These are phyloP conservation scores for Cirrhinus mrigala DNA, from an alignment of 2,797 vertebrate genomes.

Conservation along the genomic window DNA sequence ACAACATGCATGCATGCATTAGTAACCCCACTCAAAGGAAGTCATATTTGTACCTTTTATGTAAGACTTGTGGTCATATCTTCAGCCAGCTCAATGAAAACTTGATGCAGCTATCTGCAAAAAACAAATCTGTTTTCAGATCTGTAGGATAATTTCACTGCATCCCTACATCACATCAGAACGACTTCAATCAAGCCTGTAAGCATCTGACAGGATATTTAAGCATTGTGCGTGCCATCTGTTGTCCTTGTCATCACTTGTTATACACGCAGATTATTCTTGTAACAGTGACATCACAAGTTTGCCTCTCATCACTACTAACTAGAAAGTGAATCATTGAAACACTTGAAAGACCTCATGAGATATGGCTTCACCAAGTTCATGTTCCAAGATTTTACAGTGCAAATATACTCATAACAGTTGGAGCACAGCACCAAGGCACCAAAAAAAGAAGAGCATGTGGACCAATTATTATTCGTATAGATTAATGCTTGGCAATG, in stretches of 20 bases:
- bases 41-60: slow-evolving; percentile 7
- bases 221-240: slow-evolving; percentile 17
- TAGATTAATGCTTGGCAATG: slow-evolving; percentile 68
- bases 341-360: slow-evolving; percentile 1
- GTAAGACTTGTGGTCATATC: background rate
- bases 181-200: slow-evolving; percentile 33
- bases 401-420: slow-evolving; percentile 24
- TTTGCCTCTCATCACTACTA: background rate
- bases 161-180: slow-evolving; percentile 23
- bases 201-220: slow-evolving; percentile 34
- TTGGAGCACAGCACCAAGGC: slow-evolving; percentile 16
- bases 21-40: slow-evolving; percentile 10
- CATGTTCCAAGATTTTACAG: slow-evolving; percentile 34
- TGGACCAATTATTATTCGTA: slow-evolving; percentile 58
- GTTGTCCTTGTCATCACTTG: slow-evolving; percentile 13
- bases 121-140: background rate
- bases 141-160: slow-evolving; percentile 3
- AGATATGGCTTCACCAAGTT: slow-evolving; percentile 1
- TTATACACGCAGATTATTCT: slow-evolving; percentile 17
- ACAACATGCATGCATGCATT: background rate
- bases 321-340: slow-evolving; percentile 7
- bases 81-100: slow-evolving; percentile 5
- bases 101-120: background rate
- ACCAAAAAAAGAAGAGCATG: slow-evolving; percentile 29
- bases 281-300: slow-evolving; percentile 5